Base-by-base conservation (phyloP, 2,888 invertebrate genomes). In the Xestia c-nigrum region DNA sequence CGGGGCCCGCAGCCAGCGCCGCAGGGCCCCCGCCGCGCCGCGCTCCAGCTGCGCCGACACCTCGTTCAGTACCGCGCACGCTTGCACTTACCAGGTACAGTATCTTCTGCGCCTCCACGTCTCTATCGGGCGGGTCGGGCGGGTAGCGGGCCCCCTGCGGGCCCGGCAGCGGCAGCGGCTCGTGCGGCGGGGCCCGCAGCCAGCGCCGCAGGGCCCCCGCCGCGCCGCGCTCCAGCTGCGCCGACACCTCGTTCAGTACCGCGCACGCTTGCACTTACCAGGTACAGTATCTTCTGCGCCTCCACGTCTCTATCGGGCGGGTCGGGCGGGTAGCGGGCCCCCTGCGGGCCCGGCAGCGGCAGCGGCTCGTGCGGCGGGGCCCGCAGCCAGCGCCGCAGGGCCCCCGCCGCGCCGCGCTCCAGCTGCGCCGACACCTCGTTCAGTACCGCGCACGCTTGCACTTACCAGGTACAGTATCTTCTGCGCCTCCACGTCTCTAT, bases 51-150 rank as follows among this genome's bases (percentile, higher is more conserved):
- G 97, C 0, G 98, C 97, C 88, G 98, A 98, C 7, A 98, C 99
- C 94, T 99, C 99, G 96, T 99, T 99, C 47, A 99, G 98, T 88
- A 99, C 98, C 4, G 99, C 99, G 97, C 99, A 99, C 66, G 99
- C 98, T n/a, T n/a, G n/a, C n/a, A n/a, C 71, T 79, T 7, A 78
- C 78, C 10, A 80, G 55, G 14, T 80, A 80, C 5, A 80, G 82
- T 64, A 52, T 31, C 68, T 66, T 65, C 59, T 76, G 77, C 16
- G 83, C 80, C 52, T 65, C 69, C 61, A 38, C 38, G 38, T 40
- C 5, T 5, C 7, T 40, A 4, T 40, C 5, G 40, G 21, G 52
- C n/a, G 73, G 81, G 72, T 86, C 88, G 67, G 61, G 84, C 55
- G 82, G 72, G 47, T 84, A 74, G 82, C 89, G 83, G 24, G 85